Conservation (phyloP, 2,113 vertebrate species). For the Platichthys flesus region DNA sequence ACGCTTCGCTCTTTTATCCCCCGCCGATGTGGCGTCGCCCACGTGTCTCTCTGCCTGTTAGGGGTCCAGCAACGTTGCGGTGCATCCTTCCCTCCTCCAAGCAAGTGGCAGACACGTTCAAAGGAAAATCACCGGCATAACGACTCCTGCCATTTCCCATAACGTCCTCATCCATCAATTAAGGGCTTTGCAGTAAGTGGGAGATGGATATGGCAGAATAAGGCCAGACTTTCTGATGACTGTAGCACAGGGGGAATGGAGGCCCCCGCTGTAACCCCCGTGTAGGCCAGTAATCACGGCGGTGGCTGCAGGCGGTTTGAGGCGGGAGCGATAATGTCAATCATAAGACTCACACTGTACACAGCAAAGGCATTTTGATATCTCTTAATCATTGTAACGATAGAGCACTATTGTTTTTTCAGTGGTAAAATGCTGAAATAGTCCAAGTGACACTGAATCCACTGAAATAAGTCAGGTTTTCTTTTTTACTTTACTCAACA, state of each 20-base stretch:
- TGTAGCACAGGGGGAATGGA: constrained; percentile 34
- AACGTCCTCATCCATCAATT: constrained; percentile 93
- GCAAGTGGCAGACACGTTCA: constrained; percentile 87
- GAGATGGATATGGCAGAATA: constrained; percentile 83
- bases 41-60: constrained; percentile 66
- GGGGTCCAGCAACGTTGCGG: constrained; percentile 76
- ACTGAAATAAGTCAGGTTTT: no score
- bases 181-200: constrained; percentile 84
- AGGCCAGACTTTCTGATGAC: constrained; percentile 71
- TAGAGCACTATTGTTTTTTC: neutral
- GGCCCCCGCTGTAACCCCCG: constrained; percentile 21
- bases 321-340: constrained; percentile 23
- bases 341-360: constrained; percentile 31
- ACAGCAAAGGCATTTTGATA: constrained; percentile 18
- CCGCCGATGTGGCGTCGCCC: constrained; percentile 64
- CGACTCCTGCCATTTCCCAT: constrained; percentile 89
- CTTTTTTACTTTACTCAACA: no score
- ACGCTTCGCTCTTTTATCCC: constrained; percentile 80
- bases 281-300: constrained; percentile 50
- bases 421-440: no score
- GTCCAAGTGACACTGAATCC: no score
- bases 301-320: constrained; percentile 35
- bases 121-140: constrained; percentile 90
- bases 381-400: constrained; percentile 24
- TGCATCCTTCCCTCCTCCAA: constrained; percentile 62